Conservation (phyloP, 1,140 invertebrate species). For the Colletes latitarsis region DNA sequence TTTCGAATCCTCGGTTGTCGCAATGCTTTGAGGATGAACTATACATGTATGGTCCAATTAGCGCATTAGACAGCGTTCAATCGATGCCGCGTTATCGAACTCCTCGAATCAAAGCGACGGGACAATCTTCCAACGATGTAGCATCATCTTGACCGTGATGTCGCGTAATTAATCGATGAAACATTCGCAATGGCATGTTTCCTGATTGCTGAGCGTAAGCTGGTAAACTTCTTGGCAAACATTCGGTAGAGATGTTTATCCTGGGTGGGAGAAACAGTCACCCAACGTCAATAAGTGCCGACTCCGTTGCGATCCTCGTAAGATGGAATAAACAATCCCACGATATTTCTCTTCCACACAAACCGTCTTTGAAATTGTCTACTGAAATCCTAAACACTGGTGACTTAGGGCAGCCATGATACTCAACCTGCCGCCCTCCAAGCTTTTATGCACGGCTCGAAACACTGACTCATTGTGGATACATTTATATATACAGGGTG, state of each 20-base stretch:
- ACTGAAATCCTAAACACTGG: no score
- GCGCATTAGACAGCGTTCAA: not conserved
- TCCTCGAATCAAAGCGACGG: not conserved
- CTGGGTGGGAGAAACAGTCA: not conserved
- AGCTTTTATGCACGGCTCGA: no score
- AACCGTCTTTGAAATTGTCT: no score
- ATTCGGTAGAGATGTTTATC: not conserved
- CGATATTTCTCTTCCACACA: not conserved
- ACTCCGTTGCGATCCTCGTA: no score
- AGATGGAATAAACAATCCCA: no score
- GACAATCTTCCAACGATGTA: not conserved
- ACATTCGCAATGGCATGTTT: conserved; percentile 4
- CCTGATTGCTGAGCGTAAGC: not conserved
- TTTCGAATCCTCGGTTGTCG: no score
- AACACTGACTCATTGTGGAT: no score
- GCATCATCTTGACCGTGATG: conserved; percentile 2
- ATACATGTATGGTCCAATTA: not conserved
- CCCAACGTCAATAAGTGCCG: no score
- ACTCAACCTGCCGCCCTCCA: no score
- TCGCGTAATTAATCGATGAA: not conserved
- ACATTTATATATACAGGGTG: no score
- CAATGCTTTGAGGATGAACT: not conserved
- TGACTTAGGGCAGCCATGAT: no score
- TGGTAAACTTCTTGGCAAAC: not conserved
- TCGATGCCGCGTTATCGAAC: not conserved